phyloP scores from a whole-genome alignment of 2,113 vertebrate genomes.

The Eulemur rufifrons region DNA sequence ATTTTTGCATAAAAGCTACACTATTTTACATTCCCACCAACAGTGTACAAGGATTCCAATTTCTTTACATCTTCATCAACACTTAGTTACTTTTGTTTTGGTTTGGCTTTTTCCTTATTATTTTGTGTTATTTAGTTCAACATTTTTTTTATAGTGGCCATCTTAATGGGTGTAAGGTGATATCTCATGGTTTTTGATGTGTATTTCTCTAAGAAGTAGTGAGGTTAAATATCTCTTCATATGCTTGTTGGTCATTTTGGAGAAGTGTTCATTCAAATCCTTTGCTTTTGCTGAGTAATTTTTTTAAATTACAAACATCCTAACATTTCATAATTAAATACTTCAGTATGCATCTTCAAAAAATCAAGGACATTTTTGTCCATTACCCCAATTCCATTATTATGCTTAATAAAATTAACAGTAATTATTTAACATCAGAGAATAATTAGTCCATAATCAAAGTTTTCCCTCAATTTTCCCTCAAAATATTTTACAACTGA shows the following conservation, averaged over 20 bases:
- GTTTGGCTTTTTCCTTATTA: background rate
- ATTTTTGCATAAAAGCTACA: background rate
- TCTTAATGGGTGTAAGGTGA: background rate
- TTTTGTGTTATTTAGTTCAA: background rate
- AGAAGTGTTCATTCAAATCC: background rate
- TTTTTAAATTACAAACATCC: background rate
- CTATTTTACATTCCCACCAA: background rate
- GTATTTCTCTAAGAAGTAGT: background rate
- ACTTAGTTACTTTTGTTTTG: background rate
- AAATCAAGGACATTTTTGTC: background rate
- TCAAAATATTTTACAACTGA: background rate
- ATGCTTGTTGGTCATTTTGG: background rate
- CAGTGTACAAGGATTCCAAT: background rate
- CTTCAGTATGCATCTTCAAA: background rate
- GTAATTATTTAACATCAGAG: background rate
- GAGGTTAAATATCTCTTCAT: background rate
- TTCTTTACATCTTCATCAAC: background rate
- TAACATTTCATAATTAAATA: background rate
- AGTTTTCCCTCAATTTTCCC: background rate
- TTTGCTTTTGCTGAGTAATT: background rate
- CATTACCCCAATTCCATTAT: background rate
- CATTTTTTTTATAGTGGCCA: background rate
- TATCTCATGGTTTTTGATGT: background rate
- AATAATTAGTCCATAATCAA: background rate
- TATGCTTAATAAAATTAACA: background rate